Base-by-base conservation (phyloP, 2,113 vertebrate species). In the Pongo pygmaeus region DNA sequence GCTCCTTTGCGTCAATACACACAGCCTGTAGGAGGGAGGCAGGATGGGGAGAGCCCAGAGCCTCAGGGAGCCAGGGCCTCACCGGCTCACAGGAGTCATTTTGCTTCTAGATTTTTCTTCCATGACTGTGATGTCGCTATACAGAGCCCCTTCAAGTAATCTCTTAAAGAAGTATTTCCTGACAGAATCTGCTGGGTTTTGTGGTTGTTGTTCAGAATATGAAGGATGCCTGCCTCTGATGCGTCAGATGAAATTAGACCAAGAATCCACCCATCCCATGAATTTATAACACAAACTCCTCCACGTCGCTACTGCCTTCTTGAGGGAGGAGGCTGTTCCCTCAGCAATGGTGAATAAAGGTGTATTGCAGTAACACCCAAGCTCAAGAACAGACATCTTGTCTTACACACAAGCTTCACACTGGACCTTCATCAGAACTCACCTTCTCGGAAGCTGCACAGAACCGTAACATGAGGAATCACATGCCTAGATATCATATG, bases 281-380 rank as follows among this genome's bases (percentile, higher is more conserved):
- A 74, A 61, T 79, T 35, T 5, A 22, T 5, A 55, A 35, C 75
- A 17, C 2, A 2, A 48, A 35, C 7, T 17, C 20, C 43, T 52
- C 52, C 0, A 4, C 9, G 2, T 4, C 0, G 1, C 25, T 5
- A 8, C 23, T 4, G 11, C 6, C 38, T 20, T 46, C 59, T 50
- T 11, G 6, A 30, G 46, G 69, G 8, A 59, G 30, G 8, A 46
- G 22, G 22, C 2, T 12, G 13, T 52, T 7, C 59, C 18, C 4
- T 48, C 6, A 0, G 27, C 17, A 25, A 17, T 0, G 0, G 17
- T 1, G 78, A 50, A 23, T 75, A 32, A 38, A 18, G 35, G 20
- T 2, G 3, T 0, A 7, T 1, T 0, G 5, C 10, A 5, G 8
- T 40, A 1, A 38, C 30, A 9, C 75, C 16, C 69, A 10, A 16